phyloP scores from a whole-genome alignment of 2,797 vertebrate genomes.

The Phrynocephalus forsythii region DNA sequence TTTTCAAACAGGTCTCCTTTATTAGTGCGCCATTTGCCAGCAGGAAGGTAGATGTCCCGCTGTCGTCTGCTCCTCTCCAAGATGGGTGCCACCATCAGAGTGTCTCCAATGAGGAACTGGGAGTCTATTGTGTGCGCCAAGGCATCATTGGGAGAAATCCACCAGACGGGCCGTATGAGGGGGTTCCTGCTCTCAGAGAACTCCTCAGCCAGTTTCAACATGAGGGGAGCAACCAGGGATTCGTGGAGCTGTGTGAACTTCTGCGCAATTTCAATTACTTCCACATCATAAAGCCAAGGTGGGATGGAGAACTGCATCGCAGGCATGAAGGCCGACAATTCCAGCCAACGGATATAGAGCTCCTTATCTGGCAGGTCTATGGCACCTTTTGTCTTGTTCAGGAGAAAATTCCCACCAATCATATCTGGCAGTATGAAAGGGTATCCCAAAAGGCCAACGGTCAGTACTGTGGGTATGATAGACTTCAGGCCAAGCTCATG shows the following conservation, averaged over 20 bases:
- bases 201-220: conserved; percentile 91
- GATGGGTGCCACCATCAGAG: conserved; percentile 94
- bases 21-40: conserved; percentile 93
- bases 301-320: conserved; percentile 98
- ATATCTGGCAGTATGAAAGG: conserved; percentile 91
- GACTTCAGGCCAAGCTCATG: conserved; percentile 92
- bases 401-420: conserved; percentile 90
- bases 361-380: conserved; percentile 87
- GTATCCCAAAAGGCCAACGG: conserved; percentile 91
- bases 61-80: conserved; percentile 94
- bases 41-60: conserved; percentile 93
- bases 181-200: conserved; percentile 91
- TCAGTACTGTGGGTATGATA: conserved; percentile 91
- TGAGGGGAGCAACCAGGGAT: conserved; percentile 89
- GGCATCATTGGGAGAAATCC: conserved; percentile 92
- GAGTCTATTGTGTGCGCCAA: conserved; percentile 91
- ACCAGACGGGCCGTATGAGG: conserved; percentile 97
- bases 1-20: conserved; percentile 93
- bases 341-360: conserved; percentile 96
- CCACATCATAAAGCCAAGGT: conserved; percentile 91
- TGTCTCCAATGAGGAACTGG: conserved; percentile 96
- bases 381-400: conserved; percentile 78
- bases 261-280: conserved; percentile 91
- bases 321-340: conserved; percentile 96
- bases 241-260: conserved; percentile 90